Evolutionary conservation across 1,140 invertebrate genomes (phyloP).

Genomic region (Cotesia typhae): DNA sequence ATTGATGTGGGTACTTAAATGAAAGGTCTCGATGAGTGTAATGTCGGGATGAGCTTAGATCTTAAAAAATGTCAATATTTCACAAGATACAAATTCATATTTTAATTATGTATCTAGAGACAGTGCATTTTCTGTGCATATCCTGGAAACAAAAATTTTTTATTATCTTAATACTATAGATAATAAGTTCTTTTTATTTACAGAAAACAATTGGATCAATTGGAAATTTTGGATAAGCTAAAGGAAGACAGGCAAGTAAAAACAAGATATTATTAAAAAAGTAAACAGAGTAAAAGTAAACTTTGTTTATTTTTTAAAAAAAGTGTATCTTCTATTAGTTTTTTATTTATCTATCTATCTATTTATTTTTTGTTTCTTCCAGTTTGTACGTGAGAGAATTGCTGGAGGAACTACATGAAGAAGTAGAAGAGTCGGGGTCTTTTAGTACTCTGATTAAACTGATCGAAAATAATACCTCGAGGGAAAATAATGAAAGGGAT

Average conservation of each 20-base stretch:
- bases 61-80: too few species aligned
- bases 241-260: conserved; percentile 49
- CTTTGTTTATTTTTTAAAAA: too few species aligned
- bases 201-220: conserved; percentile 13
- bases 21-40: too few species aligned
- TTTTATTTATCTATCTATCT: conserved; percentile 7
- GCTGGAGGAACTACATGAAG: conserved; percentile 47
- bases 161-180: too few species aligned
- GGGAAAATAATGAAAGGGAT: conserved; percentile 41
- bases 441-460: conserved; percentile 48
- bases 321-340: too few species aligned
- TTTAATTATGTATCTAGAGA: too few species aligned
- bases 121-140: too few species aligned
- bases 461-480: conserved; percentile 41
- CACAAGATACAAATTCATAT: too few species aligned
- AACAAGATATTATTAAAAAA: neutral
- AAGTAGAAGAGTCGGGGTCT: conserved; percentile 46
- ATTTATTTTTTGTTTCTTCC: conserved; percentile 30
- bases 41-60: too few species aligned
- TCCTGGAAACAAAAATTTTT: too few species aligned
- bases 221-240: conserved; percentile 44
- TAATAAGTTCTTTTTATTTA: neutral
- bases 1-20: too few species aligned
- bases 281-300: conserved; percentile 3
- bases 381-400: conserved; percentile 51